A percentile compares a stretch with the other conserved stretches of the same genome.
phyloP scores from a whole-genome alignment of 2,113 vertebrate genomes.

The Amblyornis subalaris region DNA sequence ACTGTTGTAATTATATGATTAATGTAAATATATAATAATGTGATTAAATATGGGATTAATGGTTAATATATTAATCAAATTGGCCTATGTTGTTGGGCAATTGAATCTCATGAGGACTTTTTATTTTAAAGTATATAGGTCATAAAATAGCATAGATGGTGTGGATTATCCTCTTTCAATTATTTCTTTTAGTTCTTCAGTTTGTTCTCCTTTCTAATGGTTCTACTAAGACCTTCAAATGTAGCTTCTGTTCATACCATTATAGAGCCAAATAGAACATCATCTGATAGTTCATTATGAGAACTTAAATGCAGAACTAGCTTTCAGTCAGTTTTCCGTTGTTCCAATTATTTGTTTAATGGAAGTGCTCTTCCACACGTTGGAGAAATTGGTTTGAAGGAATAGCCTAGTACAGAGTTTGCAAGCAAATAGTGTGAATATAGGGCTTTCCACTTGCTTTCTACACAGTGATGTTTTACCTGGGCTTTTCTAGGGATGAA shows the following conservation, averaged over 20 bases:
- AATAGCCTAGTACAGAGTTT: not conserved
- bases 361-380: fast-evolving
- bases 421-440: not conserved
- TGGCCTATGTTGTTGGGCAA: not conserved
- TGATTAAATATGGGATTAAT: not conserved
- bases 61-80: not conserved
- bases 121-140: not conserved
- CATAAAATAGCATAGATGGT: not conserved
- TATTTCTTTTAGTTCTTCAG: not conserved
- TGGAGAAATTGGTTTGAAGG: not conserved
- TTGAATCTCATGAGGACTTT: not conserved
- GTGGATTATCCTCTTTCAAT: not conserved
- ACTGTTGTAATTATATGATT: not conserved
- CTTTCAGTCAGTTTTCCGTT: not conserved
- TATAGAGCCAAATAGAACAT: not conserved
- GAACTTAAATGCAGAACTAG: not conserved
- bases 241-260: not conserved
- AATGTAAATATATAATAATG: not conserved
- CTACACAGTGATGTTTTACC: not conserved
- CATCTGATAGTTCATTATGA: not conserved
- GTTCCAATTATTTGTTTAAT: not conserved
- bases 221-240: not conserved
- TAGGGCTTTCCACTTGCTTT: not conserved
- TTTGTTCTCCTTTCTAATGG: not conserved
- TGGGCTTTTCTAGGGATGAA: not conserved